phyloP scores from a whole-genome alignment of 2,113 vertebrate genomes.

The Phocoena phocoena region DNA sequence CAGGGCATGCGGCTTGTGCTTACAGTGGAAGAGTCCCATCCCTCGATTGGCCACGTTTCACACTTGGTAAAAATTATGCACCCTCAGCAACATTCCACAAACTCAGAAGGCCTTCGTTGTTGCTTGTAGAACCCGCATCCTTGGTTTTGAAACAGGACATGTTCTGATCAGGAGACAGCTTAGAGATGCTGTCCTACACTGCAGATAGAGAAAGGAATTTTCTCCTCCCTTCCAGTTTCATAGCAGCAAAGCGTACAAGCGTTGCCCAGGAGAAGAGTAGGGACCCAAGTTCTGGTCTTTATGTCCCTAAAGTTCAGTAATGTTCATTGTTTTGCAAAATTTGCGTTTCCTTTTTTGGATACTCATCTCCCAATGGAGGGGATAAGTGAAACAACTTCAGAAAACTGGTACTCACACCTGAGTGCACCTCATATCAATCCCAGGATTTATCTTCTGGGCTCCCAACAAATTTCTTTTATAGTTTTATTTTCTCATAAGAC shows the following conservation, averaged over 20 bases:
- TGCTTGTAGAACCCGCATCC: neutral
- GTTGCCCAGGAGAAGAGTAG: neutral
- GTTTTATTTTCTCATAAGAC: slow-evolving; percentile 23
- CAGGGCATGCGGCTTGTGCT: slow-evolving; percentile 21
- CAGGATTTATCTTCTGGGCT: neutral
- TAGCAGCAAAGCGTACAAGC: neutral
- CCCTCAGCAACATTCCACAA: slow-evolving; percentile 52
- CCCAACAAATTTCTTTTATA: neutral
- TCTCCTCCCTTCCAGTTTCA: neutral
- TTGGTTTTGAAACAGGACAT: neutral
- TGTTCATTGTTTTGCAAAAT: neutral
- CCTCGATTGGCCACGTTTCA: neutral
- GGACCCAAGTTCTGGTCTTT: neutral
- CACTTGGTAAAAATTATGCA: neutral
- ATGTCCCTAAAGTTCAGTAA: neutral
- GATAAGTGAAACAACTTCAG: neutral
- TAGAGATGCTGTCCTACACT: neutral
- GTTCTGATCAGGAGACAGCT: neutral
- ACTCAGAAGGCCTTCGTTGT: neutral
- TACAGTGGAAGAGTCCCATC: slow-evolving; percentile 27
- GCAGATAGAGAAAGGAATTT: neutral
- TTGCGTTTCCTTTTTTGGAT: slow-evolving; percentile 77
- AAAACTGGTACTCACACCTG: neutral
- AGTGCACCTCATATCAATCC: neutral
- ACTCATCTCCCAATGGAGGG: slow-evolving; percentile 76